These are phyloP conservation scores for Cryptus armator DNA, from an alignment of 2,888 invertebrate species.

Conservation along the genomic window DNA sequence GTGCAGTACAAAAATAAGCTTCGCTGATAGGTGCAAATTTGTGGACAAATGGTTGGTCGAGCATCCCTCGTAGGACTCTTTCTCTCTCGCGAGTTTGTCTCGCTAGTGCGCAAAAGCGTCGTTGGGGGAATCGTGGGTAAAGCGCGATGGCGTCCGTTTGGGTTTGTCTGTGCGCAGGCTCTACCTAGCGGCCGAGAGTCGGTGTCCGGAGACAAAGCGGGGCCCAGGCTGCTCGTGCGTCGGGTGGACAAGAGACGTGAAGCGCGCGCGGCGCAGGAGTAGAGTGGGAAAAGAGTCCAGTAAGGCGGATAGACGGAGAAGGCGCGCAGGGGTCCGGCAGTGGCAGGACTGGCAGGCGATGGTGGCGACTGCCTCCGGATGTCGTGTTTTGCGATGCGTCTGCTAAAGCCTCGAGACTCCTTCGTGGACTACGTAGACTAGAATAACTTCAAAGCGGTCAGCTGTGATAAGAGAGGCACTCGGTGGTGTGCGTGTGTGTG, in stretches of 20 bases:
- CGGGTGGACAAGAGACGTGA: slow-evolving; percentile 28
- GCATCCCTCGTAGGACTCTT: neutral
- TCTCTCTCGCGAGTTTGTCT: neutral
- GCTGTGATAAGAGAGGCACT: slow-evolving; percentile 61
- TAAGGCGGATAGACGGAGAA: slow-evolving; percentile 38
- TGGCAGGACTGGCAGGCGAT: slow-evolving; percentile 68
- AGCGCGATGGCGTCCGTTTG: slow-evolving; percentile 56
- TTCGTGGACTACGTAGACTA: slow-evolving; percentile 46
- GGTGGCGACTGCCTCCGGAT: slow-evolving; percentile 69
- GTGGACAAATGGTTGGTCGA: slow-evolving; percentile 9
- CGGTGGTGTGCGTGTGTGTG: slow-evolving; percentile 1
- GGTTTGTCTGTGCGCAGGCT: slow-evolving; percentile 53
- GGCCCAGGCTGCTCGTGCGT: slow-evolving; percentile 12
- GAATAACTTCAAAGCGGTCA: slow-evolving; percentile 58
- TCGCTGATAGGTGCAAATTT: slow-evolving; percentile 8
- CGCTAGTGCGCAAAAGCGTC: slow-evolving; percentile 15
- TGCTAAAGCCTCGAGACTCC: slow-evolving; percentile 57
- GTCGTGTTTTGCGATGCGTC: slow-evolving; percentile 69
- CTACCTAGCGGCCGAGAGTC: slow-evolving; percentile 55
- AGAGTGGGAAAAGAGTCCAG: slow-evolving; percentile 33
- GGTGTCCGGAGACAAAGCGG: slow-evolving; percentile 53
- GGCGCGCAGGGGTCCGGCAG: slow-evolving; percentile 57
- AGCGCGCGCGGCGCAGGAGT: slow-evolving; percentile 21
- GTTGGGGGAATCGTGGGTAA: neutral
- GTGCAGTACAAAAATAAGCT: neutral